These are phyloP conservation scores for Campoletis raptor DNA, from an alignment of 2,888 invertebrate species.

Conservation along the genomic window DNA sequence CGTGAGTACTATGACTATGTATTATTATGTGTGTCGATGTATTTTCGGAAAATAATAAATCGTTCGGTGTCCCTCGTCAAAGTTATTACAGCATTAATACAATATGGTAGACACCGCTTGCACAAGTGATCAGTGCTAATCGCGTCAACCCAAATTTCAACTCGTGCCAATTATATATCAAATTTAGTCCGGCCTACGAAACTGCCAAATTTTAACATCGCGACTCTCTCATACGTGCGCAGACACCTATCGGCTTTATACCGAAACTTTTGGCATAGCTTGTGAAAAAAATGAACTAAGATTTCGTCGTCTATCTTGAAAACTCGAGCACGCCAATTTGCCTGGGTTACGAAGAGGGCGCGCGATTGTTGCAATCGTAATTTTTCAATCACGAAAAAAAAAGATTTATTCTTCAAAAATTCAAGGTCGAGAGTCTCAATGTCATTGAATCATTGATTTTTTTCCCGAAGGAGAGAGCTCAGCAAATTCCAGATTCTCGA, in stretches of 20 bases:
- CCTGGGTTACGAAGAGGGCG: background rate
- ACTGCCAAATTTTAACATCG: background rate
- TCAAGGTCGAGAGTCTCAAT: background rate
- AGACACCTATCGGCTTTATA: constrained; percentile 15
- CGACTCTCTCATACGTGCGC: background rate
- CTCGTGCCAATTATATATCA: constrained; percentile 50
- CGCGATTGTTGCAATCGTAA: background rate
- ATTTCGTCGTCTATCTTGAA: background rate
- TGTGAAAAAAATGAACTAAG: background rate
- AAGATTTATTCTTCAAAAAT: background rate
- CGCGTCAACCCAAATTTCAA: constrained; percentile 19
- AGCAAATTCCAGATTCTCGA: no score
- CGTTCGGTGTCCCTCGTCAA: background rate
- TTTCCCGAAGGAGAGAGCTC: background rate
- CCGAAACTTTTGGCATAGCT: constrained; percentile 44
- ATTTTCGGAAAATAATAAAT: background rate
- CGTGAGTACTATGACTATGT: constrained; percentile 41
- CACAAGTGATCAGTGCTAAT: constrained; percentile 15
- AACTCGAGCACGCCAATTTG: background rate
- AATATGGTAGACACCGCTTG: background rate
- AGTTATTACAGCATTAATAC: background rate
- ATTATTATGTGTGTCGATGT: constrained; percentile 1
- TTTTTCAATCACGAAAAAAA: background rate
- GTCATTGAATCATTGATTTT: background rate
- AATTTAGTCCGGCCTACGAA: constrained; percentile 39